phyloP scores from a whole-genome alignment of 2,888 invertebrate genomes.

The Orthosia gothica region DNA sequence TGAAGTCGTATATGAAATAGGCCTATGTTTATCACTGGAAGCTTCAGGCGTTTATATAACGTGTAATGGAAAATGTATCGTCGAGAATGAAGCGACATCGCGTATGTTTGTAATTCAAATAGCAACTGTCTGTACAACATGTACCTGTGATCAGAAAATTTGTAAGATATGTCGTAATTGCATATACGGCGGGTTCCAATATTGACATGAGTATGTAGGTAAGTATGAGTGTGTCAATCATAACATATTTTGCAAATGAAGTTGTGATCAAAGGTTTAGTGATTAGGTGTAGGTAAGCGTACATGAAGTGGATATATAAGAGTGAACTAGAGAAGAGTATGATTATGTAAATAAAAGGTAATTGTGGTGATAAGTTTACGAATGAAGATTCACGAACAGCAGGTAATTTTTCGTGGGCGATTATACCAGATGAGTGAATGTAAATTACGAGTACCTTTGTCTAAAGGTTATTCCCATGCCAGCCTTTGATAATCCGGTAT shows the following conservation, averaged over 20 bases:
- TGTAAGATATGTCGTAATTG: constrained; percentile 24
- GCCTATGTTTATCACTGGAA: constrained; percentile 15
- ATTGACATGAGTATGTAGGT: constrained; percentile 15
- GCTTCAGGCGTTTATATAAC: constrained; percentile 43
- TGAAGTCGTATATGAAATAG: constrained; percentile 9
- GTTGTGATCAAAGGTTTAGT: neutral
- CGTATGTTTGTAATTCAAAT: constrained; percentile 37
- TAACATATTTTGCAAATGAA: constrained; percentile 3
- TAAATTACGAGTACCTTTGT: neutral
- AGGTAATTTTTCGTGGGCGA: too few species aligned
- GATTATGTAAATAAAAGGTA: neutral
- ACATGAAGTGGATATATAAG: too few species aligned
- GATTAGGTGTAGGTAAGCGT: neutral
- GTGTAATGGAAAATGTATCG: constrained; percentile 44
- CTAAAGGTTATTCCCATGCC: neutral
- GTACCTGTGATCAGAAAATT: constrained; percentile 11
- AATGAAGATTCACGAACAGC: neutral
- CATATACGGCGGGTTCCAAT: constrained; percentile 12
- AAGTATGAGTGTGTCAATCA: neutral
- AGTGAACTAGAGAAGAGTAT: neutral
- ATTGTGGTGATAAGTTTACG: neutral
- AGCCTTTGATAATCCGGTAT: neutral
- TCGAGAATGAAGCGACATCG: constrained; percentile 2
- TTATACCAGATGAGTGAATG: neutral
- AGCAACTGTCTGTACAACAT: constrained; percentile 13